Percentiles rank a stretch among this genome's conserved stretches.
phyloP scores from a whole-genome alignment of 2,797 vertebrate genomes.

The Merluccius polli region DNA sequence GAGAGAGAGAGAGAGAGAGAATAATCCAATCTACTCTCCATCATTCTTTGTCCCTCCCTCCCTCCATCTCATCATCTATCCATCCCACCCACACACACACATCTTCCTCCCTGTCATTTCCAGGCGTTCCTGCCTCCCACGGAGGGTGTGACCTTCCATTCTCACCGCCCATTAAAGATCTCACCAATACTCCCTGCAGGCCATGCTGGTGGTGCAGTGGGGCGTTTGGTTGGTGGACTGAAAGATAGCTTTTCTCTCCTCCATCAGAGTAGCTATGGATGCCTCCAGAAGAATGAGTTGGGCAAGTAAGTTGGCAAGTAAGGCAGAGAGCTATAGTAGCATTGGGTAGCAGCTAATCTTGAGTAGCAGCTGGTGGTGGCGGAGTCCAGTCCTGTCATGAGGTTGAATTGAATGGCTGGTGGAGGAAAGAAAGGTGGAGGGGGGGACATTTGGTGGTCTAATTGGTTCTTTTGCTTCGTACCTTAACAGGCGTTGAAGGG shows the following conservation, averaged over 20 bases:
- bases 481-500: not conserved
- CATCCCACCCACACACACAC: not conserved
- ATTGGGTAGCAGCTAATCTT: constrained; percentile 57
- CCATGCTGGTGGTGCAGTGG: constrained; percentile 40
- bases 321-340: constrained; percentile 45
- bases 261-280: constrained; percentile 3
- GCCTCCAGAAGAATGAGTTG: constrained; percentile 32
- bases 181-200: constrained; percentile 55
- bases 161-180: constrained; percentile 64
- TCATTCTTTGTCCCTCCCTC: not conserved
- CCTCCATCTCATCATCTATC: not conserved
- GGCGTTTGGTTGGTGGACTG: constrained; percentile 37
- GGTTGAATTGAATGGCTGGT: constrained; percentile 51
- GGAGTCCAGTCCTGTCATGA: constrained; percentile 56
- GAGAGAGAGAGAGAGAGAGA: too few relatives aligned
- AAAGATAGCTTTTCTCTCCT: not conserved
- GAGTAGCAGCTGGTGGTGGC: constrained; percentile 60
- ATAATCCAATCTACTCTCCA: not conserved
- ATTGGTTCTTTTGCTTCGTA: constrained; percentile 41
- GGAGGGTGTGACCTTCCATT: constrained; percentile 59
- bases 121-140: constrained; percentile 52
- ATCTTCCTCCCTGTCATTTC: not conserved
- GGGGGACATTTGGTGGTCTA: constrained; percentile 32
- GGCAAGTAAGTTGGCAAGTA: too few relatives aligned
- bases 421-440: constrained; percentile 56